Evolutionary conservation across 2,113 vertebrate species (phyloP).

Genomic region (Notothenia rossii): DNA sequence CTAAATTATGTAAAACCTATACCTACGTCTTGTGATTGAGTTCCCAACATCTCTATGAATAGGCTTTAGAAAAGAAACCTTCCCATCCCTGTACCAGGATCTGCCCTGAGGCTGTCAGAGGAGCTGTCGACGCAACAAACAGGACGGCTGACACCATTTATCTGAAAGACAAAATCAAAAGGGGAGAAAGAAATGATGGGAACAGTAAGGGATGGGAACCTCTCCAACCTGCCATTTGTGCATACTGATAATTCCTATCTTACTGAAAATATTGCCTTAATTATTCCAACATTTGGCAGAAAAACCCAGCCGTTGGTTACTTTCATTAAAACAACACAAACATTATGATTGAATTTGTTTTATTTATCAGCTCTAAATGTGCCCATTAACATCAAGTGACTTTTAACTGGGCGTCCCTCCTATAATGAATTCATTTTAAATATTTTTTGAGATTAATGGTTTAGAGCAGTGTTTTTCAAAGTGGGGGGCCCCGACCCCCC

Average conservation of each 20-base stretch:
- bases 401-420: too few relatives aligned
- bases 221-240: not conserved
- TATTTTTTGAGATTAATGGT: too few relatives aligned
- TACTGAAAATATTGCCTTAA: constrained; percentile 9
- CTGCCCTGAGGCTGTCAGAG: constrained; percentile 66
- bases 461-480: too few relatives aligned
- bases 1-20: constrained; percentile 22
- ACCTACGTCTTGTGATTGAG: constrained; percentile 1
- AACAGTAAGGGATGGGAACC: constrained; percentile 2
- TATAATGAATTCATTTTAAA: too few relatives aligned
- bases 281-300: constrained; percentile 29
- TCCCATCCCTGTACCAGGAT: constrained; percentile 4
- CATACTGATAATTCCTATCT: constrained; percentile 17
- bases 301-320: constrained; percentile 3
- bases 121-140: constrained; percentile 66
- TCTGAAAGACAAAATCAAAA: constrained; percentile 29
- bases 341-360: too few relatives aligned
- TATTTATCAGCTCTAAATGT: too few relatives aligned
- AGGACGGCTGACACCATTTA: constrained; percentile 50
- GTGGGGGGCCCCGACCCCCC: too few relatives aligned
- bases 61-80: not conserved
- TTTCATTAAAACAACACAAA: constrained; percentile 23
- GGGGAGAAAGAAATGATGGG: constrained; percentile 8
- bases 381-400: too few relatives aligned
- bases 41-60: not conserved